A percentile compares a stretch with the other conserved stretches of the same genome.
These are phyloP conservation scores for Ephydatia muelleri DNA, from an alignment of 37 sponge, comb jelly and placozoan species.

Conservation along the genomic window DNA sequence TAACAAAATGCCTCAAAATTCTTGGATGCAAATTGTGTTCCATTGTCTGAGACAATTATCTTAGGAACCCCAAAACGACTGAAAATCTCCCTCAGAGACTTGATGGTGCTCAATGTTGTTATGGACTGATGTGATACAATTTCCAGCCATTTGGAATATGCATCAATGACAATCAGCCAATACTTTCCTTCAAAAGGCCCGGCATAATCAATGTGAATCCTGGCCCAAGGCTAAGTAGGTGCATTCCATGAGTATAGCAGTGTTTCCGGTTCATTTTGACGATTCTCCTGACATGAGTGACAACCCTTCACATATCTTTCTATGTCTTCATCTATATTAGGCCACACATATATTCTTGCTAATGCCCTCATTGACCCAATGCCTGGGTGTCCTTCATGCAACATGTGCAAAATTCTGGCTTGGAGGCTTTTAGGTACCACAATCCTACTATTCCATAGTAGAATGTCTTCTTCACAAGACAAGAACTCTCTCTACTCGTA, in stretches of 20 bases:
- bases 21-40: no score
- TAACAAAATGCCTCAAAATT: no score
- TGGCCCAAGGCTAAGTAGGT: background rate
- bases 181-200: constrained; percentile 1
- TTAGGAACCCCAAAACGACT: no score
- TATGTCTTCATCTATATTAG: background rate
- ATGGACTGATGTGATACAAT: background rate
- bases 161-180: background rate
- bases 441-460: constrained; percentile 6
- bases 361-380: constrained; percentile 4
- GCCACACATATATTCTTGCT: constrained; percentile 2
- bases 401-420: background rate
- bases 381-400: constrained; percentile 17
- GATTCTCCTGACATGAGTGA: background rate
- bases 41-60: no score
- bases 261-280: background rate
- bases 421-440: background rate
- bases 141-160: background rate
- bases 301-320: background rate
- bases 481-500: constrained; percentile 7
- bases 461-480: constrained; percentile 5
- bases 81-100: constrained; percentile 1
- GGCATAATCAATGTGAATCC: background rate
- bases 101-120: constrained; percentile 1
- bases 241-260: background rate